Evolutionary conservation across 2,113 vertebrate species (phyloP).

Genomic region (Rhizomys pruinosus): DNA sequence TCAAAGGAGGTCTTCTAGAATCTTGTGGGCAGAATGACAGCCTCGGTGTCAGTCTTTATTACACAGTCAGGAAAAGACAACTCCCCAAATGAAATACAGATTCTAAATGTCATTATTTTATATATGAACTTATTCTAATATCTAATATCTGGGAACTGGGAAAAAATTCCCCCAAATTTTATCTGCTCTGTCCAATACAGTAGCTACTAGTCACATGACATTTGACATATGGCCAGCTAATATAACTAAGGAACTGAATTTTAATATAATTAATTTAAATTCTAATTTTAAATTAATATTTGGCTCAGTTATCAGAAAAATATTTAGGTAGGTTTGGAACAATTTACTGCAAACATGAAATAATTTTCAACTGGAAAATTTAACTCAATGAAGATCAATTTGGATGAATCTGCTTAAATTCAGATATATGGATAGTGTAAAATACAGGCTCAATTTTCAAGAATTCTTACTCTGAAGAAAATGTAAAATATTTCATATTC

Average conservation of each 20-base stretch:
- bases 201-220: not conserved
- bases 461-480: not conserved
- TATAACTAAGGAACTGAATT: not conserved
- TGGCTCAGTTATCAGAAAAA: slow-evolving; percentile 15
- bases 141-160: not conserved
- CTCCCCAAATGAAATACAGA: slow-evolving; percentile 41
- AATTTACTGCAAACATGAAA: not conserved
- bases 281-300: slow-evolving; percentile 25
- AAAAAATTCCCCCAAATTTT: not conserved
- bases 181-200: not conserved
- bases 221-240: not conserved
- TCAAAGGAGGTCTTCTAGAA: not conserved
- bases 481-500: not conserved
- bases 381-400: slow-evolving; percentile 29
- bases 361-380: slow-evolving; percentile 22
- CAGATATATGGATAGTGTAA: not conserved
- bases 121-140: not conserved
- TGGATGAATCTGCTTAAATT: slow-evolving; percentile 18
- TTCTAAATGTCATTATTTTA: not conserved
- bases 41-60: not conserved
- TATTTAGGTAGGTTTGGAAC: not conserved
- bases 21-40: slow-evolving; percentile 17
- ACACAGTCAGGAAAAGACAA: not conserved
- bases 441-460: slow-evolving; percentile 8
- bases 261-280: slow-evolving; percentile 15